Conservation (phyloP, 2,113 vertebrate species). For the Psilopogon haemacephalus region DNA sequence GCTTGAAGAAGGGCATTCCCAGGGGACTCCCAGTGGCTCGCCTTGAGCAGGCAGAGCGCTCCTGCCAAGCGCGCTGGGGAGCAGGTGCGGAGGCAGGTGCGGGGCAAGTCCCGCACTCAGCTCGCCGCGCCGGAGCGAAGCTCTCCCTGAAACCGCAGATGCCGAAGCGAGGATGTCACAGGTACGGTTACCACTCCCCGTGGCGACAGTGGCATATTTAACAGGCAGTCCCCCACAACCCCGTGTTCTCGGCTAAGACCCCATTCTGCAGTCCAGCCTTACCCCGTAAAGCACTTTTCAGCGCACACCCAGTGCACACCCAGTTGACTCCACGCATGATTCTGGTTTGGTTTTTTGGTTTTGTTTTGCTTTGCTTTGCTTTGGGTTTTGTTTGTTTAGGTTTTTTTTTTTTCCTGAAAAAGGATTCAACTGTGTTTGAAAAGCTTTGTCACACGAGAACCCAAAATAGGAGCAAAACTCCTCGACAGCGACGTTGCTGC, state of each 20-base stretch:
- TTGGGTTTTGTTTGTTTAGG: too few relatives aligned
- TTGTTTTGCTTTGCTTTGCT: too few relatives aligned
- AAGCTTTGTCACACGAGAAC: not conserved
- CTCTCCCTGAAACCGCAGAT: slow-evolving; percentile 50
- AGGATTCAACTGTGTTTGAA: not conserved
- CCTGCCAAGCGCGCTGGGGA: slow-evolving; percentile 49
- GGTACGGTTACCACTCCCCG: slow-evolving; percentile 56
- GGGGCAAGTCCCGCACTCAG: not conserved
- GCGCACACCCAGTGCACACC: not conserved
- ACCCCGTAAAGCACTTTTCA: slow-evolving; percentile 24
- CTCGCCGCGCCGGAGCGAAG: slow-evolving; percentile 16
- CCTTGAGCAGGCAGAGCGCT: slow-evolving; percentile 28
- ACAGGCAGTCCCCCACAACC: slow-evolving; percentile 47
- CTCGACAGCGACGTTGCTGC: too few relatives aligned
- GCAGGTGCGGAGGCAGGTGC: slow-evolving; percentile 20
- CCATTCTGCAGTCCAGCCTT: not conserved
- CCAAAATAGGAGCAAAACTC: not conserved
- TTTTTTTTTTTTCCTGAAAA: not conserved
- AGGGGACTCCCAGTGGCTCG: not conserved
- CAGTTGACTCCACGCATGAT: not conserved
- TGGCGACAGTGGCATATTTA: slow-evolving; percentile 39
- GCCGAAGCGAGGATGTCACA: slow-evolving; percentile 52
- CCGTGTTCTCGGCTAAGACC: not conserved
- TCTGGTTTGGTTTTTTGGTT: too few relatives aligned
- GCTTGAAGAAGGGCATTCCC: not conserved